A percentile compares a stretch with the other conserved stretches of the same genome.
Conservation (phyloP, 2,797 vertebrate species). For the Natrix natrix region DNA sequence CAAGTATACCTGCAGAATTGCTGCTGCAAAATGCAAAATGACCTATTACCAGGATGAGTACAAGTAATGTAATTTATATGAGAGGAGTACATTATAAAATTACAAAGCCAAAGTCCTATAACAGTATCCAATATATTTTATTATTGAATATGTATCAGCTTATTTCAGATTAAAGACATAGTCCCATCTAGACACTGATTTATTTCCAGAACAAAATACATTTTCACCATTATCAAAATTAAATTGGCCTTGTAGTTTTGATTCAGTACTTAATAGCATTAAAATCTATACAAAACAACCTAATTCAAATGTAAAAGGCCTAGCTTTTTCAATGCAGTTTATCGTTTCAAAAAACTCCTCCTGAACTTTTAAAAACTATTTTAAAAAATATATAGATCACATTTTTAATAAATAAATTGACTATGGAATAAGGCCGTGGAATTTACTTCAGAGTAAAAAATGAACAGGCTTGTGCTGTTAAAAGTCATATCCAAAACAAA, state of each 20-base stretch:
- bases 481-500: conserved; percentile 6
- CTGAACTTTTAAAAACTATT: not conserved
- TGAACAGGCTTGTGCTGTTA: not conserved
- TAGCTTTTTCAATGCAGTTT: conserved; percentile 49
- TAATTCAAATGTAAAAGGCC: conserved; percentile 15
- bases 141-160: conserved; percentile 5
- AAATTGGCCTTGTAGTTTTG: conserved; percentile 22
- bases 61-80: conserved; percentile 43
- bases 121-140: not conserved
- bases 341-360: conserved; percentile 32
- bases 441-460: not conserved
- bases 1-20: conserved; percentile 45
- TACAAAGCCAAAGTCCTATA: not conserved
- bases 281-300: not conserved
- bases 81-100: conserved; percentile 39
- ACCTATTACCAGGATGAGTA: conserved; percentile 49
- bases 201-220: conserved; percentile 30
- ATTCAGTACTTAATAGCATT: not conserved
- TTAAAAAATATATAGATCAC: not conserved
- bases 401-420: not conserved
- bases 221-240: conserved; percentile 25
- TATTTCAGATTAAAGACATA: conserved; percentile 51
- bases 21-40: conserved; percentile 22
- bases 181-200: conserved; percentile 21
- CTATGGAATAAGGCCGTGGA: not conserved